These are phyloP conservation scores for Oryzias curvinotus DNA, from an alignment of 2,113 vertebrate genomes.

Conservation along the genomic window DNA sequence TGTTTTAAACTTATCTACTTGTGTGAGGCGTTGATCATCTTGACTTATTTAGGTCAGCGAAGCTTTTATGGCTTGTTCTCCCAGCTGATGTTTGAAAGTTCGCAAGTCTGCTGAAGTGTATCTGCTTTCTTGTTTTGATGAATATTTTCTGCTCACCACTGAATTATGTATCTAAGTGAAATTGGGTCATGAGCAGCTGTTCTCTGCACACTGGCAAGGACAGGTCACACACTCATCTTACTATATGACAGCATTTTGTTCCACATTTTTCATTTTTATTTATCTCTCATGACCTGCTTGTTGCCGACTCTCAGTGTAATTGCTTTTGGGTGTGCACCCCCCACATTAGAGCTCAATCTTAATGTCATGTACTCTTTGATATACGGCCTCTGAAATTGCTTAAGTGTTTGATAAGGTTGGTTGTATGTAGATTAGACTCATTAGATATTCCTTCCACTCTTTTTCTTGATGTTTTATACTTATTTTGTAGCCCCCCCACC, in stretches of 20 bases:
- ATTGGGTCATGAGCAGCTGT: conserved; percentile 60
- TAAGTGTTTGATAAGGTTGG: conserved; percentile 74
- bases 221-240: conserved; percentile 56
- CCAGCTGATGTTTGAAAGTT: conserved; percentile 37
- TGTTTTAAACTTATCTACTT: conserved; percentile 56
- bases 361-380: conserved; percentile 67
- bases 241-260: conserved; percentile 29
- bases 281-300: conserved; percentile 47
- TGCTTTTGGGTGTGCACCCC: conserved; percentile 56
- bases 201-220: conserved; percentile 48
- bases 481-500: conserved; percentile 56
- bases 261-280: conserved; percentile 53
- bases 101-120: conserved; percentile 28
- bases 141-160: conserved; percentile 50
- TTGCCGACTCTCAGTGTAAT: conserved; percentile 54
- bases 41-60: conserved; percentile 67
- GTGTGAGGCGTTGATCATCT: conserved; percentile 46
- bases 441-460: conserved; percentile 67
- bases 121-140: conserved; percentile 53
- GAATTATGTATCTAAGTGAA: conserved; percentile 62
- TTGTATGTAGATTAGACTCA: conserved; percentile 75
- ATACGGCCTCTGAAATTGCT: conserved; percentile 69
- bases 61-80: conserved; percentile 49
- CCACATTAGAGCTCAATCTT: conserved; percentile 66
- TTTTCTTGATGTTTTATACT: conserved; percentile 63